Base-by-base conservation (phyloP, 2,888 invertebrate species). In the Ceramica pisi region DNA sequence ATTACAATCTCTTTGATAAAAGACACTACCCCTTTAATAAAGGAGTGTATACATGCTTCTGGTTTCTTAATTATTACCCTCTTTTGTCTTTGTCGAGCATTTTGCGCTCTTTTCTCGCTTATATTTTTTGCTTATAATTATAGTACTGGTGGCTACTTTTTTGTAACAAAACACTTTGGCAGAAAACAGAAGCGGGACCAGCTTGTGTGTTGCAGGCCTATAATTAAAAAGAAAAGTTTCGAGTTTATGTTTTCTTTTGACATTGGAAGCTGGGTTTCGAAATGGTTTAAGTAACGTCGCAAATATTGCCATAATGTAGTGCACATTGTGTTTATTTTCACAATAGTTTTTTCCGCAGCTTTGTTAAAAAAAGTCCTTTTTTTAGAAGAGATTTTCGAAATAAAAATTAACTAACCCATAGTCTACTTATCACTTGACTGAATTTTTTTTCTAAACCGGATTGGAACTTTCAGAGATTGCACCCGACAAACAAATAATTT, bases 101-200 rank as follows among this genome's bases (percentile, higher is more conserved):
- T 64, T 63, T 61, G 16, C 48, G 65, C 59, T 51, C 31, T 63
- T 67, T 74, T 70, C 57, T 62, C 67, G 60, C 65, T 65, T 74
- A 59, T 46, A 73, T 73, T 81, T 84, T 77, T 74, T 57, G 72
- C n/a, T 57, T 16, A 53, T 80, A 83, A 81, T 83, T 71, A 71
- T 59, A 53, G 56, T 44, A 64, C 75, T 66, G 57, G 44, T 26
- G 44, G 50, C 48, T 14, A 72, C 35, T 71, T 78, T 78, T 78
- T 59, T 80, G 31, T 48, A 38, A 67, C 56, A 55, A 68, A 71
- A 75, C 60, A 68, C 62, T 81, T 75, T 73, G 63, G 8, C 7
- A 23, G 21, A 64, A 68, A 71, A 70, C 21, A 63, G 50, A 35
- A 31, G 48, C 53, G 57, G 31, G 56, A 10, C 14, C 16, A 21